Percentiles rank a stretch among this genome's conserved stretches.
Conservation (phyloP, 1,140 invertebrate species). For the Brachionus plicatilis region DNA sequence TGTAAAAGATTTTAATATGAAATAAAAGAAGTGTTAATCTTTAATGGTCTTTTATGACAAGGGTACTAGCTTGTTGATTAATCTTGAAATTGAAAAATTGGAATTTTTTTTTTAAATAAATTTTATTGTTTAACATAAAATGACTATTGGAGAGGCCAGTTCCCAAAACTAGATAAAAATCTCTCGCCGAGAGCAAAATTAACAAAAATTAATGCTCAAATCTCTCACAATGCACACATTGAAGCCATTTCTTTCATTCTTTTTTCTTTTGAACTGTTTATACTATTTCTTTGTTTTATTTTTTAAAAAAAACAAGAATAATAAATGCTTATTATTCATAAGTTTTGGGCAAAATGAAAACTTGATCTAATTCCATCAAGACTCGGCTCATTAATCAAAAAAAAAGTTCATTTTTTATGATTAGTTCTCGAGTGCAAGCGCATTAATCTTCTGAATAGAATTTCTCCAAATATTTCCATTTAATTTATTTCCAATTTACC, state of each 20-base stretch:
- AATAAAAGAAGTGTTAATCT: too few species aligned
- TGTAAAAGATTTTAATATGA: too few species aligned
- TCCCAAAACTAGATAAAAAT: neutral
- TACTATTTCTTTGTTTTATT: neutral
- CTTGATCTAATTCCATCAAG: neutral
- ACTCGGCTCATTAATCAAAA: neutral
- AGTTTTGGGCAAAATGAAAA: neutral
- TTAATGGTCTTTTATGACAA: too few species aligned
- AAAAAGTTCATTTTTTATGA: neutral
- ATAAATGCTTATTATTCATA: neutral
- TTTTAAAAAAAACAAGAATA: neutral
- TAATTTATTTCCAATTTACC: neutral
- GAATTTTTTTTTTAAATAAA: too few species aligned
- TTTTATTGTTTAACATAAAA: too few species aligned
- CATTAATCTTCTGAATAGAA: neutral
- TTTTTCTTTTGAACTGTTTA: neutral
- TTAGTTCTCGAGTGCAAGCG: neutral
- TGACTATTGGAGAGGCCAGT: too few species aligned
- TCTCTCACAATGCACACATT: neutral
- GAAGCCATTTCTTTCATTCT: neutral
- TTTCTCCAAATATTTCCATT: neutral
- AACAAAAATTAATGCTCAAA: neutral
- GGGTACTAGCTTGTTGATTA: too few species aligned
- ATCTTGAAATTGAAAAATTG: too few species aligned
- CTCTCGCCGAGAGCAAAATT: neutral